Base-by-base conservation (phyloP, 2,113 vertebrate genomes). In the Paedocypris sp. region DNA sequence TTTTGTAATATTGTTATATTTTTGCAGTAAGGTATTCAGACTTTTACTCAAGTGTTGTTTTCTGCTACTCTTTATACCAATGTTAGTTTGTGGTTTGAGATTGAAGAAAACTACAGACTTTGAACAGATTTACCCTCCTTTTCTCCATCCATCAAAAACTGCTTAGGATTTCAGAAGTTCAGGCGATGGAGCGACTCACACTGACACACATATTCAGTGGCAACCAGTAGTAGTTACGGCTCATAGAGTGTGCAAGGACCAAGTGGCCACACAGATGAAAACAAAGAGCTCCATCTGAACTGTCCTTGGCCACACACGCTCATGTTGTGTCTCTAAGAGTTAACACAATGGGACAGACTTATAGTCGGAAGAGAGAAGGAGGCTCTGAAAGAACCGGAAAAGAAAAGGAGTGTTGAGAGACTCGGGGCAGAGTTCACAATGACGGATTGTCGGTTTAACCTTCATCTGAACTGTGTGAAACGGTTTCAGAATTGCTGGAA, bases 241-340 rank as follows among this genome's bases (percentile, higher is more conserved):
- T 63, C 63, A 68, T 68, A 53, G 43, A 41, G 60, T 58, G 53
- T 68, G 46, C 39, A 68, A 56, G 53, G 48, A 64, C 28, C 29
- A 28, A 64, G 47, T 59, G 60, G 56, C 51, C 67, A 48, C 54
- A 53, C 45, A 66, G 63, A 53, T 32, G 58, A 57, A 46, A 51
- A 46, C 49, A 56, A 33, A 62, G 25, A 46, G 41, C 38, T 36
- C 18, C 31, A 60, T 61, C 16, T 62, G 64, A 54, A 56, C 41
- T 28, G 36, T 50, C 49, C 11, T 48, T 64, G 43, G 51, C 48
- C 49, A 36, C 62, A 60, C 31, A 64, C 13, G 4, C 43, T 28
- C 33, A 4, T 58, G 33, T 47, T 53, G 20, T 62, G 51, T 25
- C 35, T 68, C 26, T 19, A 58, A 23, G 25, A 58, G 32, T 45